A percentile compares a stretch with the other conserved stretches of the same genome.
Conservation (phyloP, 2,113 vertebrate genomes). For the Myrmecobius fasciatus region DNA sequence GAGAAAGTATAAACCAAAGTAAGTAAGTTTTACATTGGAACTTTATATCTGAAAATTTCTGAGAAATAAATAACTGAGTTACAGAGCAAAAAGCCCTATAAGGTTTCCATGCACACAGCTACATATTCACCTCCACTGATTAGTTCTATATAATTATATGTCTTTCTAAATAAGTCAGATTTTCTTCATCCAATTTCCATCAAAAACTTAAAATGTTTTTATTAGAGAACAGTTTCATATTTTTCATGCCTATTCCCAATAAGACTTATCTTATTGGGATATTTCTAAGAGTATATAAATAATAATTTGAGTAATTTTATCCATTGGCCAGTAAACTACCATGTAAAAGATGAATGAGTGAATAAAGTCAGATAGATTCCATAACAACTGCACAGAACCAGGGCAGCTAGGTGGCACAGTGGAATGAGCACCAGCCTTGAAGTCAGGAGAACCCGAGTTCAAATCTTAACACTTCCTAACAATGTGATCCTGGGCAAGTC, state of each 20-base stretch:
- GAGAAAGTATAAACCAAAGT: not conserved
- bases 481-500: no score
- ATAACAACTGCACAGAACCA: not conserved
- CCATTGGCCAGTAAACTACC: not conserved
- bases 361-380: not conserved
- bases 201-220: not conserved
- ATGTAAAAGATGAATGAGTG: not conserved
- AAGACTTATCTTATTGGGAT: no score
- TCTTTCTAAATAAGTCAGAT: not conserved
- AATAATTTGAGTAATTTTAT: not conserved
- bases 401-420: no score
- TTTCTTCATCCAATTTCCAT: conserved; percentile 3
- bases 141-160: not conserved
- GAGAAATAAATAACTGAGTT: not conserved
- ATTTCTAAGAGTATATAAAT: not conserved
- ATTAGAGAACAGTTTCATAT: not conserved
- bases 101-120: not conserved
- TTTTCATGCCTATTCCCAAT: not conserved
- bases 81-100: not conserved
- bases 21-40: not conserved
- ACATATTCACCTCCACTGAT: not conserved
- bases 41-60: not conserved
- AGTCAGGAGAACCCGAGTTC: no score
- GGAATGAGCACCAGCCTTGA: no score
- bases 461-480: no score